Evolutionary conservation across 2,888 invertebrate species (phyloP), one percentile per base, ranked within the genome.

Genomic region (Rhamnusium bicolor): DNA sequence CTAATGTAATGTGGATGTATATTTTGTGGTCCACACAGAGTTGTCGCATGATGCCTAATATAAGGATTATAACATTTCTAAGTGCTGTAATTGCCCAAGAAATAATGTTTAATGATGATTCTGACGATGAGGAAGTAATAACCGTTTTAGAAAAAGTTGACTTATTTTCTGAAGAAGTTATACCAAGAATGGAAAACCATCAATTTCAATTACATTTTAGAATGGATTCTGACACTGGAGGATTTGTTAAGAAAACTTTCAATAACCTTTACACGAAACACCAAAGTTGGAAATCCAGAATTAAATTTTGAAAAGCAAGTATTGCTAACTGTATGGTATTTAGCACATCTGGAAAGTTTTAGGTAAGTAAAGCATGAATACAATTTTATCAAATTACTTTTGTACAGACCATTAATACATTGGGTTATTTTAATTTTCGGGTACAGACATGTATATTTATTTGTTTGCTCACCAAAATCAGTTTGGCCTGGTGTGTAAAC

Each of bases 281-380:
- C 10, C 21, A 7, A 19, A 19, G n/a, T 7, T 19, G 53, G 53
- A 7, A 19, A 53, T 53, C 53, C 53, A 21, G 53, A 19, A 53
- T 53, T 53, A 53, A 53, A 8, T 53, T 53, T 53, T 21, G 53
- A 53, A n/a, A 54, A 54, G 24, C 54, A 54, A 27, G 24, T 27
- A 2, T 24, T 54, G 14, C 10, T 54, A 5, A 10, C n/a, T 12
- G n/a, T 54, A 2, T 54, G 54, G 54, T 54, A 54, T 24, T 54
- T 54, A 14, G 54, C 54, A 0, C 19, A 54, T 27, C 12, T 54
- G 24, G 54, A 54, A 54, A 24, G 54, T 24, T 54, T 54, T 24
- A 8, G 54, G 54, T 54, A 54, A 53, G 53, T 21, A 53, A 53
- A 24, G 3, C 24, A 6, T 24, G 24, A 24, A 24, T 24, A 24